Evolutionary conservation across 2,888 invertebrate genomes (phyloP).

Genomic region (Tethea ocularis): DNA sequence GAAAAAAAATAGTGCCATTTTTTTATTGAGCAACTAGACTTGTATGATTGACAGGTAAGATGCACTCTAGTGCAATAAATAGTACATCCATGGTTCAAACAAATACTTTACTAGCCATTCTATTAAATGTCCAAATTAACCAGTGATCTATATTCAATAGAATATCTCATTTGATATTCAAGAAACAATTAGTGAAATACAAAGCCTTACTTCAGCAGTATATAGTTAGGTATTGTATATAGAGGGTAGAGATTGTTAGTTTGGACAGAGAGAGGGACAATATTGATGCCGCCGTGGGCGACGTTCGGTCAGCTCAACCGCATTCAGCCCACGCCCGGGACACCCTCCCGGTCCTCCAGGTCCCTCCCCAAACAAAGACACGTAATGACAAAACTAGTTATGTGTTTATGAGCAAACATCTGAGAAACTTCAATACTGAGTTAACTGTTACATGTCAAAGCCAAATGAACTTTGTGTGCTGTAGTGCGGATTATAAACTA

Average conservation of each 20-base stretch:
- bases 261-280: slow-evolving; percentile 53
- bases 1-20: background rate
- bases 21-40: no score
- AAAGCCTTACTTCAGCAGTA: background rate
- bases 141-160: background rate
- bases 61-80: background rate
- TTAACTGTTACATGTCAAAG: slow-evolving; percentile 2
- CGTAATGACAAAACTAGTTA: slow-evolving; percentile 42
- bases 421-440: slow-evolving; percentile 1
- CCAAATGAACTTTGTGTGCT: background rate
- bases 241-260: slow-evolving; percentile 17
- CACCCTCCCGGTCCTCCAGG: slow-evolving; percentile 12
- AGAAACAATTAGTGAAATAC: background rate
- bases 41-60: background rate
- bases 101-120: no score
- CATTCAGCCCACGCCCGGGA: slow-evolving; percentile 22
- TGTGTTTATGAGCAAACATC: slow-evolving; percentile 18
- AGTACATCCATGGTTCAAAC: no score
- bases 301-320: slow-evolving; percentile 41
- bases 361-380: slow-evolving; percentile 24
- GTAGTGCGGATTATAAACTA: background rate
- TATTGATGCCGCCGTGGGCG: slow-evolving; percentile 58
- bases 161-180: background rate
- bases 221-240: slow-evolving; percentile 1
- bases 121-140: background rate